Conservation (phyloP, 2,888 invertebrate species). For the Rutpela maculata region DNA sequence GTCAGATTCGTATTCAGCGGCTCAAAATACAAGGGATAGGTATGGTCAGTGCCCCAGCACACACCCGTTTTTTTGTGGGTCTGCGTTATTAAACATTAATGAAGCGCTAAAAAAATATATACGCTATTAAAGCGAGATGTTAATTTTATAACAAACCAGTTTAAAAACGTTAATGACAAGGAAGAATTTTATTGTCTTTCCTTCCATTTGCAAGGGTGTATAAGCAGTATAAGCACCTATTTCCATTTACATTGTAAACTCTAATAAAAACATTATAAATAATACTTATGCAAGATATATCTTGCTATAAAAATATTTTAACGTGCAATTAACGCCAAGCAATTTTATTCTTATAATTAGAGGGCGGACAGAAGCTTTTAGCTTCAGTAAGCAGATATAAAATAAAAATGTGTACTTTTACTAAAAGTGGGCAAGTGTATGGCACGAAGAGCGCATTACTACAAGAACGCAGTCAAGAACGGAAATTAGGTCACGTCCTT, state of each 20-base stretch:
- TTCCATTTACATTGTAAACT: constrained; percentile 10
- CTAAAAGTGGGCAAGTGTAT: constrained; percentile 28
- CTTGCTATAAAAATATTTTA: constrained; percentile 2
- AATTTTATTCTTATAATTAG: constrained; percentile 25
- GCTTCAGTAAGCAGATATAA: constrained; percentile 5
- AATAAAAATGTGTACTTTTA: constrained; percentile 32
- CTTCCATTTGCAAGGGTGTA: background rate
- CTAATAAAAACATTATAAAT: constrained; percentile 1
- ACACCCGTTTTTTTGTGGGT: too few relatives aligned
- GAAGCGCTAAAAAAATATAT: background rate
- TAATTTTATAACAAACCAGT: background rate
- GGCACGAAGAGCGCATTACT: constrained; percentile 13
- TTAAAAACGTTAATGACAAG: constrained; percentile 3
- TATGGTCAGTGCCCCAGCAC: too few relatives aligned
- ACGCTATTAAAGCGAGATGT: background rate
- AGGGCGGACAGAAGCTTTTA: constrained; percentile 24
- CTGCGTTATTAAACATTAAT: too few relatives aligned
- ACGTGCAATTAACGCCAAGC: background rate
- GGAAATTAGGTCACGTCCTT: constrained; percentile 42
- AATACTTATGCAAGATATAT: constrained; percentile 9
- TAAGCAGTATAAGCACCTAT: constrained; percentile 7
- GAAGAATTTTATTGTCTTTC: background rate
- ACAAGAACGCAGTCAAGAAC: constrained; percentile 28
- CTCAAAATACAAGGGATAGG: too few relatives aligned
- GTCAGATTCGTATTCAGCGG: too few relatives aligned